A percentile compares a stretch with the other conserved stretches of the same genome.
These are phyloP conservation scores for Platycheirus albimanus DNA, from an alignment of 2,888 invertebrate species.

Conservation along the genomic window DNA sequence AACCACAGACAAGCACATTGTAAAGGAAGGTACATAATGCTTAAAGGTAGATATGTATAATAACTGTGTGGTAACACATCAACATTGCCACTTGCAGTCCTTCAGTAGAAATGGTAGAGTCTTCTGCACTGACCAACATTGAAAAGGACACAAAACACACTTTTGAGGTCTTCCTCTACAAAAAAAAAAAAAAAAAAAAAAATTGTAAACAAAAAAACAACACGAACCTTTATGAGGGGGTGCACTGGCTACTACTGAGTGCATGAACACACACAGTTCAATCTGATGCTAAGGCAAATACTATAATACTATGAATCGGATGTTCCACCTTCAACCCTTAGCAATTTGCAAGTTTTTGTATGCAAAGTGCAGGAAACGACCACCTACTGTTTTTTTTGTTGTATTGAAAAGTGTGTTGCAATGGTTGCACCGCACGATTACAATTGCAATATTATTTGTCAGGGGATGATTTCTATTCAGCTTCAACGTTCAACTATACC, in stretches of 20 bases:
- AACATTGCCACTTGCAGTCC: slow-evolving; percentile 66
- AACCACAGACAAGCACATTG: slow-evolving; percentile 46
- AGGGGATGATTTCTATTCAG: slow-evolving; percentile 54
- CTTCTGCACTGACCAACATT: slow-evolving; percentile 64
- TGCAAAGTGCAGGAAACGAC: slow-evolving; percentile 59
- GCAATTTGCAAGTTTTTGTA: slow-evolving; percentile 52
- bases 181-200: slow-evolving; percentile 19
- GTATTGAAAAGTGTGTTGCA: slow-evolving; percentile 47
- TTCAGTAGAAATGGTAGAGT: slow-evolving; percentile 50
- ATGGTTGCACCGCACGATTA: slow-evolving; percentile 49
- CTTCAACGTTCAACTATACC: background rate
- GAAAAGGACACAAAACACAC: slow-evolving; percentile 54
- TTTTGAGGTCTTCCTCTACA: slow-evolving; percentile 54
- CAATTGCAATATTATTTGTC: slow-evolving; percentile 45
- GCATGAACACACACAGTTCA: slow-evolving; percentile 36
- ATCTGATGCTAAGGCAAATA: slow-evolving; percentile 26
- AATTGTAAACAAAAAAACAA: slow-evolving; percentile 5
- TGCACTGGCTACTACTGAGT: slow-evolving; percentile 13
- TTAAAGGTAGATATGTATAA: slow-evolving; percentile 9
- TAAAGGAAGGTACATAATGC: slow-evolving; percentile 15
- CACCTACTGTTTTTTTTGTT: slow-evolving; percentile 34
- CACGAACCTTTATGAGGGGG: slow-evolving; percentile 27
- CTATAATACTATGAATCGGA: slow-evolving; percentile 37
- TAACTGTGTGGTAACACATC: slow-evolving; percentile 37
- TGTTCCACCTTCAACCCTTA: slow-evolving; percentile 28